Conservation (phyloP, 2,888 invertebrate species). For the Mythimna ferrago region DNA sequence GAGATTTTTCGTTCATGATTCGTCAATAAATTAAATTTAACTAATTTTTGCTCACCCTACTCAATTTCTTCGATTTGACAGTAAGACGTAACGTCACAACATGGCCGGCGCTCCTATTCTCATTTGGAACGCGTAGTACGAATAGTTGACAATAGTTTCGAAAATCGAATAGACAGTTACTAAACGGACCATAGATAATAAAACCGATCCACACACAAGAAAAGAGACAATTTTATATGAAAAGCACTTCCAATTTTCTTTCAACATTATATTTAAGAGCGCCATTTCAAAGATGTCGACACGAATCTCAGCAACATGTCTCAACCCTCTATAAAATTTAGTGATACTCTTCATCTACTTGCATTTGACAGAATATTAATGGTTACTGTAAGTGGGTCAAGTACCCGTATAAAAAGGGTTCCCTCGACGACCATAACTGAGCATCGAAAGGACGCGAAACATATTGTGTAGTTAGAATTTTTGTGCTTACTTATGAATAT, state of each 20-base stretch:
- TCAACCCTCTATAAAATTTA: slow-evolving; percentile 28
- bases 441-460: slow-evolving; percentile 18
- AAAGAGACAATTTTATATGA: background rate
- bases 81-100: no score
- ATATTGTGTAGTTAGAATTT: slow-evolving; percentile 6
- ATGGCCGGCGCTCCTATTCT: no score
- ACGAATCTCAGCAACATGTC: slow-evolving; percentile 25
- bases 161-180: background rate
- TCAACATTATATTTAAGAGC: slow-evolving; percentile 2
- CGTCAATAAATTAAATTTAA: no score
- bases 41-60: no score
- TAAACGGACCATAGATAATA: background rate
- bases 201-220: background rate
- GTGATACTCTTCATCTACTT: slow-evolving; percentile 37
- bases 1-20: no score
- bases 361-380: slow-evolving; percentile 64
- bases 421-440: slow-evolving; percentile 25
- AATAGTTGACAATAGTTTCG: background rate
- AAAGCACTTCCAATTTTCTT: slow-evolving; percentile 14
- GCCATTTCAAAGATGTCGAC: slow-evolving; percentile 7
- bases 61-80: no score
- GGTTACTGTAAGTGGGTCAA: slow-evolving; percentile 60
- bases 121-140: no score
- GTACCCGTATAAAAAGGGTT: slow-evolving; percentile 45
- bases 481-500: slow-evolving; percentile 12